These are phyloP conservation scores for Meles meles DNA, from an alignment of 2,113 vertebrate genomes.

Conservation along the genomic window DNA sequence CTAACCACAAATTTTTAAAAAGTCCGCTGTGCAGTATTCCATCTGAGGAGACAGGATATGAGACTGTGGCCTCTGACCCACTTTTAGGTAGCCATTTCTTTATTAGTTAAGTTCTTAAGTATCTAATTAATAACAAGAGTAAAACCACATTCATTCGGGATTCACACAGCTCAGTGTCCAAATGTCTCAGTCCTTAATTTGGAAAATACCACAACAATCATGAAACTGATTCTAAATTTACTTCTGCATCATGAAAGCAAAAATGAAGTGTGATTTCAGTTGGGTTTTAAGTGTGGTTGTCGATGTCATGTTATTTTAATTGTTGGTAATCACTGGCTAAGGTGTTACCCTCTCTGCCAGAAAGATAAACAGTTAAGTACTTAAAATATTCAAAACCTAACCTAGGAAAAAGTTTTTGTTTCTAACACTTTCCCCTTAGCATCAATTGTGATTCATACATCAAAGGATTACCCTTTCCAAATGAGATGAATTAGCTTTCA, in stretches of 20 bases:
- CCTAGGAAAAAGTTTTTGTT: slow-evolving; percentile 43
- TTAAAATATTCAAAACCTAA: not conserved
- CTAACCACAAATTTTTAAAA: not conserved
- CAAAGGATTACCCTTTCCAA: slow-evolving; percentile 38
- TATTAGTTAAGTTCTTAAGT: not conserved
- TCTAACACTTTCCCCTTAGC: slow-evolving; percentile 56
- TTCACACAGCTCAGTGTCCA: not conserved
- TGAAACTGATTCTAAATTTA: slow-evolving; percentile 10
- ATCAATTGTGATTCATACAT: not conserved
- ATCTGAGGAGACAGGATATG: not conserved
- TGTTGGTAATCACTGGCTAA: slow-evolving; percentile 50
- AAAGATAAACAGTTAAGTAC: slow-evolving; percentile 53
- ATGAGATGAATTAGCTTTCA: slow-evolving; percentile 23
- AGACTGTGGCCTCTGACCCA: not conserved
- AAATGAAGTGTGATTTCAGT: not conserved
- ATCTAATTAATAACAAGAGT: not conserved
- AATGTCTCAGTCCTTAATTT: not conserved
- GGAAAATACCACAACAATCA: not conserved
- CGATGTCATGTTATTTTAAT: slow-evolving; percentile 23
- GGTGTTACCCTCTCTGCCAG: slow-evolving; percentile 47
- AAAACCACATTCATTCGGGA: not conserved
- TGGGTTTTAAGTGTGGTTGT: not conserved
- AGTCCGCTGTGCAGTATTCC: not conserved
- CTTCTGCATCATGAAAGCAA: not conserved
- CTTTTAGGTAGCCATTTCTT: not conserved